A percentile compares a stretch with the other conserved stretches of the same genome.
Conservation (phyloP, 2,113 vertebrate genomes). For the Forbesichthys agassizii region DNA sequence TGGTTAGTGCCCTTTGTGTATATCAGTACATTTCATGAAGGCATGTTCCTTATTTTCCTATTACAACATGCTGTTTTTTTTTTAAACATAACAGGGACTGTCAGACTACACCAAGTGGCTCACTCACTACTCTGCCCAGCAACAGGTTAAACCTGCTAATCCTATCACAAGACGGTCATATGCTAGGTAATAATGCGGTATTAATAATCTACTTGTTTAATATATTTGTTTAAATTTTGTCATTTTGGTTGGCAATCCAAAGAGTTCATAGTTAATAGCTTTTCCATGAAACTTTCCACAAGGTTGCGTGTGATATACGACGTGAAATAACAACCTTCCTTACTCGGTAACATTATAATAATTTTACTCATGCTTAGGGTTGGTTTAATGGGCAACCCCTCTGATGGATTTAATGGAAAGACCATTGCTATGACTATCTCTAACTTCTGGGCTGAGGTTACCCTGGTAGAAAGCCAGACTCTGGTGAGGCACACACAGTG, state of each 20-base stretch:
- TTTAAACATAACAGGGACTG: constrained; percentile 67
- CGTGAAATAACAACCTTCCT: background rate
- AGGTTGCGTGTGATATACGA: too few species aligned
- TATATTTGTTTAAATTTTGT: background rate
- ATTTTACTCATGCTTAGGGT: constrained; percentile 61
- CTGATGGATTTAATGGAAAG: constrained; percentile 83
- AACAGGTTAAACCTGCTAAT: constrained; percentile 60
- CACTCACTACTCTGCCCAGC: constrained; percentile 76
- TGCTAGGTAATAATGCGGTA: constrained; percentile 71
- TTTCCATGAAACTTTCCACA: background rate
- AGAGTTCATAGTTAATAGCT: background rate
- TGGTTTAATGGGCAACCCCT: constrained; percentile 84
- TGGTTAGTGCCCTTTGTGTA: constrained; percentile 68
- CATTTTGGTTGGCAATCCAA: background rate
- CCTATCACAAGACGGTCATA: constrained; percentile 75
- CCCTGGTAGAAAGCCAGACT: constrained; percentile 77
- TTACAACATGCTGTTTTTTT: background rate
- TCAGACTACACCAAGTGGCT: constrained; percentile 84
- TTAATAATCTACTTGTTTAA: background rate
- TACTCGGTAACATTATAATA: background rate
- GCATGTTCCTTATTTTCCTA: background rate
- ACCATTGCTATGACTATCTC: constrained; percentile 83
- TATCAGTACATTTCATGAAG: background rate
- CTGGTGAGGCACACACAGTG: constrained; percentile 61
- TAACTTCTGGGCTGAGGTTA: constrained; percentile 86